Evolutionary conservation across 2,888 invertebrate species (phyloP).

Genomic region (Brachylomia viminalis): DNA sequence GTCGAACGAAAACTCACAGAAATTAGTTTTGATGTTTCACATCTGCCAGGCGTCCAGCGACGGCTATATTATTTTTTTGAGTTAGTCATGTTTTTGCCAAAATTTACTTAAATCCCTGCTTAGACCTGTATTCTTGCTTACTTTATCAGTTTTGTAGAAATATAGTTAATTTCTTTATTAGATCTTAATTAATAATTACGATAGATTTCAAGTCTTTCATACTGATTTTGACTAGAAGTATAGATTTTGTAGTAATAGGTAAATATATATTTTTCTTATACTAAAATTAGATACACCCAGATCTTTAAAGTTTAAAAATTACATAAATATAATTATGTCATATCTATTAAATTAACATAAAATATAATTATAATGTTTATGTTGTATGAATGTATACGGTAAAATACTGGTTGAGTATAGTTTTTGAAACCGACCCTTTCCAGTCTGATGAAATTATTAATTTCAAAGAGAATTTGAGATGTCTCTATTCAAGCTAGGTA

Average conservation of each 20-base stretch:
- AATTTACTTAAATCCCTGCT: conserved; percentile 12
- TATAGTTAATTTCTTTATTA: conserved; percentile 35
- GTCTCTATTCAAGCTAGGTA: conserved; percentile 14
- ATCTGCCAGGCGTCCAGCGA: no score
- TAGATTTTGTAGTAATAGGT: conserved; percentile 18
- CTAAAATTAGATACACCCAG: conserved; percentile 36
- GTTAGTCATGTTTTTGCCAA: background rate
- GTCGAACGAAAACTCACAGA: no score
- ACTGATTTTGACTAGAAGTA: conserved; percentile 67
- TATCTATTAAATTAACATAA: conserved; percentile 26
- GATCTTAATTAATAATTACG: conserved; percentile 45
- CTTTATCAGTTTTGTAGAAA: conserved; percentile 31
- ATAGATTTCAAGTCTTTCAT: conserved; percentile 51
- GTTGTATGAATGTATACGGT: background rate
- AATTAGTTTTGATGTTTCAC: no score
- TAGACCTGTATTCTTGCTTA: conserved; percentile 16
- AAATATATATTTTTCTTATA: conserved; percentile 42
- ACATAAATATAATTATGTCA: conserved; percentile 26
- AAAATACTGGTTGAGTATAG: conserved; percentile 36
- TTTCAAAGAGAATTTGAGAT: background rate
- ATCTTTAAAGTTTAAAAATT: conserved; percentile 43
- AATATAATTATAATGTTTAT: conserved; percentile 4
- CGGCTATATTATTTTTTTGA: no score
- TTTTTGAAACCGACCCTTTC: conserved; percentile 15
- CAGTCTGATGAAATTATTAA: conserved; percentile 1